Evolutionary conservation across 1,140 invertebrate species (phyloP).

Genomic region (Caerostris extrusa): DNA sequence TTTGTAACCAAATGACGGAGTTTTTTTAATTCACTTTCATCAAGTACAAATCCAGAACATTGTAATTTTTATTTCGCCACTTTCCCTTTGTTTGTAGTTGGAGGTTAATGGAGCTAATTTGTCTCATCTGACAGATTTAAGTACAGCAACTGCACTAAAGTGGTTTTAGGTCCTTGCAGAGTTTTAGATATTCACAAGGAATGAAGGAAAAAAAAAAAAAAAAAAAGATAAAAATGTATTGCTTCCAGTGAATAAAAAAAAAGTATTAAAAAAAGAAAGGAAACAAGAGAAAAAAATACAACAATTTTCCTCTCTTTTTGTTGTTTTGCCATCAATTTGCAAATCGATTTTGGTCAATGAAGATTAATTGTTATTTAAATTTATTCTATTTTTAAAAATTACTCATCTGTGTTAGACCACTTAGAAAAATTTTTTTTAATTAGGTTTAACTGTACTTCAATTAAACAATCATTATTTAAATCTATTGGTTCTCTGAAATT

Average conservation of each 20-base stretch:
- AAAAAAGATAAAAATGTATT: conserved; percentile 39
- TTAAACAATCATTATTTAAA: too few relatives aligned
- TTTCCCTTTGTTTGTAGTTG: conserved; percentile 41
- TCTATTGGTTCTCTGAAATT: neutral
- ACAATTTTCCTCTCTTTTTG: neutral
- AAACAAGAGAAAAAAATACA: neutral
- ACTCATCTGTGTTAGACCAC: too few relatives aligned
- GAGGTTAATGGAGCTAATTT: conserved; percentile 57
- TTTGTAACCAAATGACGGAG: conserved; percentile 25
- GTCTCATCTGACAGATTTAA: conserved; percentile 54
- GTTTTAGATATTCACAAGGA: conserved; percentile 20
- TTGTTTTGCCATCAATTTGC: conserved; percentile 52
- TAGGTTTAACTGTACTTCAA: too few relatives aligned
- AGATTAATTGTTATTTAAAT: conserved; percentile 46
- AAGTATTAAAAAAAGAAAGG: neutral
- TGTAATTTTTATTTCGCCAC: conserved; percentile 28
- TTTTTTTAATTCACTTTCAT: neutral
- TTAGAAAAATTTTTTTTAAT: too few relatives aligned
- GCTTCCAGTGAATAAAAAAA: neutral
- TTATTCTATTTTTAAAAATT: conserved; percentile 10
- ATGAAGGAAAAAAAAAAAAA: neutral
- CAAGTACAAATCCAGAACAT: neutral
- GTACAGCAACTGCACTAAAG: conserved; percentile 57
- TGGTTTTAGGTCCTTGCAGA: conserved; percentile 45
- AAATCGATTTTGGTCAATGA: conserved; percentile 44